Evolutionary conservation across 2,113 vertebrate species (phyloP).

Genomic region (Syngnathus scovelli): DNA sequence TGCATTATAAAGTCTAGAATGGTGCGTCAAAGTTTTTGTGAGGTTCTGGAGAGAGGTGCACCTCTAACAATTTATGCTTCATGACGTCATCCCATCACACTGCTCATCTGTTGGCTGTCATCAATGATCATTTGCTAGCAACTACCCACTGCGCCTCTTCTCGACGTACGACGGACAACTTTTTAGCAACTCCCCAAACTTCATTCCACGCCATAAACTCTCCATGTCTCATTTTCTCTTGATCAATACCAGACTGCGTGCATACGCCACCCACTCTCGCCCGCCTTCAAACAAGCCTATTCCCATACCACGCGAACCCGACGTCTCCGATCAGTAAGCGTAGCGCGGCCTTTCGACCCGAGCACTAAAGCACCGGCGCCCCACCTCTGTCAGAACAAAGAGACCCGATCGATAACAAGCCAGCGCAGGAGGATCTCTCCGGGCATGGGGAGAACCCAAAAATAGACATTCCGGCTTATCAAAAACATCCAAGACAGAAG

Average conservation of each 20-base stretch:
- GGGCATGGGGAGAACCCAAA: slow-evolving; percentile 71
- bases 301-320: slow-evolving; percentile 60
- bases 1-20: background rate
- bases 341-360: slow-evolving; percentile 58
- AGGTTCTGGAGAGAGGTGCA: background rate
- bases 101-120: background rate
- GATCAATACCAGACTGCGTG: slow-evolving; percentile 67
- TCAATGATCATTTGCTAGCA: too few species aligned
- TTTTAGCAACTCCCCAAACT: slow-evolving; percentile 44
- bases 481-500: slow-evolving; percentile 64
- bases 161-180: slow-evolving; percentile 15
- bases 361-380: slow-evolving; percentile 63
- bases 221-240: slow-evolving; percentile 57
- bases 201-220: slow-evolving; percentile 52
- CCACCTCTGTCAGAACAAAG: slow-evolving; percentile 69
- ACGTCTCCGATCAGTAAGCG: slow-evolving; percentile 66
- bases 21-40: background rate
- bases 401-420: slow-evolving; percentile 69
- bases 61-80: background rate
- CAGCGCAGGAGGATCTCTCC: slow-evolving; percentile 61
- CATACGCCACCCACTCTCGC: slow-evolving; percentile 61
- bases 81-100: background rate
- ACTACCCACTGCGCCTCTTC: background rate
- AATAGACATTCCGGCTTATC: slow-evolving; percentile 70
- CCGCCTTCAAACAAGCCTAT: slow-evolving; percentile 63